These are phyloP conservation scores for Syrphus vitripennis DNA, from an alignment of 2,888 invertebrate species.

Conservation along the genomic window DNA sequence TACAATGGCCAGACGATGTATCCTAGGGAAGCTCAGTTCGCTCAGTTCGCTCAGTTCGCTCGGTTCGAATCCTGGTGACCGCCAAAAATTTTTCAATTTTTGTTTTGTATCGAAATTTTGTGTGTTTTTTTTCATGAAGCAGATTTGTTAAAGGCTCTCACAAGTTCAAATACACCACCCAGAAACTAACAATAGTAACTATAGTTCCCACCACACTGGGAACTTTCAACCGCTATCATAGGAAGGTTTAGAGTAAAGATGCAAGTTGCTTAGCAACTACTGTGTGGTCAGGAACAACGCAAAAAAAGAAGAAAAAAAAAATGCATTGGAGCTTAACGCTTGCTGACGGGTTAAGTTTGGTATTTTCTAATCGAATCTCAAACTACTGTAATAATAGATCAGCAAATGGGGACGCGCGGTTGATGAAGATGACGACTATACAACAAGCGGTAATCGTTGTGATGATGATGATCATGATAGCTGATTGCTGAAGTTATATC, in stretches of 20 bases:
- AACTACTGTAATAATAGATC: slow-evolving; percentile 66
- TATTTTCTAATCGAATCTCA: slow-evolving; percentile 59
- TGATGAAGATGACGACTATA: slow-evolving; percentile 38
- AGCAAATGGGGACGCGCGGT: slow-evolving; percentile 26
- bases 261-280: slow-evolving; percentile 32
- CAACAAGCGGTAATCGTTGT: slow-evolving; percentile 35
- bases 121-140: not conserved
- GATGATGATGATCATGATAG: slow-evolving; percentile 29
- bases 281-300: slow-evolving; percentile 28
- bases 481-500: slow-evolving; percentile 31
- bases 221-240: not conserved
- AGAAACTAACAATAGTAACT: no score
- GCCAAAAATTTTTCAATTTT: no score
- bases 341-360: slow-evolving; percentile 28
- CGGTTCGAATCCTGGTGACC: no score
- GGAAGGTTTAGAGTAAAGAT: not conserved
- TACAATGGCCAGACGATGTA: no score
- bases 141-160: not conserved
- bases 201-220: not conserved
- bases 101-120: no score
- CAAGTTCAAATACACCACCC: not conserved
- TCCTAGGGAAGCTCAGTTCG: no score
- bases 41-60: no score
- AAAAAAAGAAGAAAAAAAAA: not conserved
- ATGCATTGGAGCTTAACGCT: slow-evolving; percentile 15